Percentiles rank a stretch among this genome's conserved stretches.
Evolutionary conservation across 1,140 invertebrate species (phyloP).

Genomic region (Anastrepha ludens): DNA sequence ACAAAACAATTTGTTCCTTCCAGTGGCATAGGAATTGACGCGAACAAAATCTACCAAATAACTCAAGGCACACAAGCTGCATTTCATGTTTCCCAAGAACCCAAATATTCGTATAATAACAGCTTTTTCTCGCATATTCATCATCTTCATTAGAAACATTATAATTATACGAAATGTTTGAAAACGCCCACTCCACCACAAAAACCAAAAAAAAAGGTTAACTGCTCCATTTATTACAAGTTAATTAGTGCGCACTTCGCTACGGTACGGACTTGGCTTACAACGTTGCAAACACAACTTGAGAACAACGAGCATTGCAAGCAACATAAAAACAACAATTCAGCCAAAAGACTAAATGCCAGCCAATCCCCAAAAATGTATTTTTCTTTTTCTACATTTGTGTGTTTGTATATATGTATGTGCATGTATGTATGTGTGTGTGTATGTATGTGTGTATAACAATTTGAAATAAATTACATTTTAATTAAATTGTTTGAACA

Average conservation of each 20-base stretch:
- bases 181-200: not conserved
- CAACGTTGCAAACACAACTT: not conserved
- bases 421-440: not conserved
- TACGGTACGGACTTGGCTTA: not conserved
- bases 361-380: not conserved
- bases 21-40: not conserved
- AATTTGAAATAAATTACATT: slow-evolving; percentile 72
- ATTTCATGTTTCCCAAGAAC: not conserved
- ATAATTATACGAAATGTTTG: slow-evolving; percentile 51
- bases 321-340: not conserved
- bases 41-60: not conserved
- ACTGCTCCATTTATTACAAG: slow-evolving; percentile 51
- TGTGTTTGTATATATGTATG: not conserved
- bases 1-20: not conserved
- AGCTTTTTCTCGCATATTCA: slow-evolving; percentile 16
- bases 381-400: not conserved
- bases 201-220: not conserved
- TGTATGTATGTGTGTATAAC: not conserved
- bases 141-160: slow-evolving; percentile 30
- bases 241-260: slow-evolving; percentile 38
- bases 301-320: not conserved
- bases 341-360: not conserved
- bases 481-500: slow-evolving; percentile 74
- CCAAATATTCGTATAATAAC: slow-evolving; percentile 6
- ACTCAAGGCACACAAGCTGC: not conserved